These are phyloP conservation scores for Molothrus ater DNA, from an alignment of 2,797 vertebrate species.

Conservation along the genomic window DNA sequence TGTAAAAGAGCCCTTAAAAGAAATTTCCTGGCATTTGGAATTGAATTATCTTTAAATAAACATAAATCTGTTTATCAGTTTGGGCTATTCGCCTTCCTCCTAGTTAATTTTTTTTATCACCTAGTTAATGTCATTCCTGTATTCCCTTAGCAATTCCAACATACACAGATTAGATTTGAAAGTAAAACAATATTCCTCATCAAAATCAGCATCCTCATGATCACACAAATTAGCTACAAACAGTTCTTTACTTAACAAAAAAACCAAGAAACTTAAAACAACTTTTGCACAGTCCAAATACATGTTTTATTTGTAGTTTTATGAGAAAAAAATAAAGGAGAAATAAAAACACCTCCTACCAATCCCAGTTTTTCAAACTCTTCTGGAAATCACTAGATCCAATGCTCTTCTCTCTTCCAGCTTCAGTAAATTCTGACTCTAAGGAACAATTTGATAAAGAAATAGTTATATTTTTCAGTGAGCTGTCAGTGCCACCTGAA, in stretches of 20 bases:
- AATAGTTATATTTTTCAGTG: conserved; percentile 59
- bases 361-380: conserved; percentile 57
- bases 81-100: background rate
- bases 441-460: conserved; percentile 42
- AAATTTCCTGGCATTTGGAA: background rate
- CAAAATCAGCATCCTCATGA: background rate
- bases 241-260: background rate
- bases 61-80: background rate
- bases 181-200: background rate
- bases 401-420: conserved; percentile 59
- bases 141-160: background rate
- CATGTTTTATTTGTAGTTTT: background rate
- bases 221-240: background rate
- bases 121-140: background rate
- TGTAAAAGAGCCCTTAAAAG: background rate
- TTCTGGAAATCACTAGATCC: conserved; percentile 70
- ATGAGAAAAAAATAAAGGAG: background rate
- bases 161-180: background rate
- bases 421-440: conserved; percentile 35
- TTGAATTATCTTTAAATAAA: background rate
- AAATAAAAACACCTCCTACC: conserved; percentile 66
- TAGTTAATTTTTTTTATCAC: background rate
- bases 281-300: background rate
- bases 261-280: background rate
- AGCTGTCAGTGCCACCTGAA: conserved; percentile 40